Conservation (phyloP, 2,113 vertebrate genomes). For the Rafetus swinhoei region DNA sequence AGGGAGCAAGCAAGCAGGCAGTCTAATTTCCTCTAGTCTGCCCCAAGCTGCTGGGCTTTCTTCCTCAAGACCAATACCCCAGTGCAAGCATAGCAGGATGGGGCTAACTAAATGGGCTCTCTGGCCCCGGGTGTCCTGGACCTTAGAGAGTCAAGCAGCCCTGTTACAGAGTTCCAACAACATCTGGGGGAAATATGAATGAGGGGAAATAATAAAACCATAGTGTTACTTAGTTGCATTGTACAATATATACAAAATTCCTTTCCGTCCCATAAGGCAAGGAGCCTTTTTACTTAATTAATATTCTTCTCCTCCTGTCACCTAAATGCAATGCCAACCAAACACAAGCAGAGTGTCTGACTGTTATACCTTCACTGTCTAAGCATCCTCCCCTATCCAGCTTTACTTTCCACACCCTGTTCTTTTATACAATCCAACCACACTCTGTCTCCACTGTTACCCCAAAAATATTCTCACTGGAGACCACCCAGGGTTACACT, state of each 20-base stretch:
- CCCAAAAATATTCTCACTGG: too few species aligned
- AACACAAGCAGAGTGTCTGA: background rate
- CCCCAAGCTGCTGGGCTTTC: background rate
- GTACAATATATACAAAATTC: background rate
- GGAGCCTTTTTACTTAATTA: background rate
- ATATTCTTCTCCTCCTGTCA: background rate
- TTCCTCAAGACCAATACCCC: background rate
- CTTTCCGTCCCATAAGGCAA: background rate
- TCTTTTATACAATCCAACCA: background rate
- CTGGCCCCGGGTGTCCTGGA: too few species aligned
- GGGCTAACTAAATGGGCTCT: background rate
- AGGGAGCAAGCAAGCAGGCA: background rate
- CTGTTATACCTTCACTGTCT: background rate
- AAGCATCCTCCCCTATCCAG: background rate
- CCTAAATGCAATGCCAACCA: background rate
- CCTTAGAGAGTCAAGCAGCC: background rate
- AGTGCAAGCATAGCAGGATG: background rate
- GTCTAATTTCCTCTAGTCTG: background rate
- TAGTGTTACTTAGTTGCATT: background rate
- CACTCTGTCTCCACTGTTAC: too few species aligned
- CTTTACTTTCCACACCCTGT: background rate
- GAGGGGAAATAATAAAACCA: background rate
- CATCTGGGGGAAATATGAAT: fast-evolving
- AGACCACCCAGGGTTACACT: too few species aligned
- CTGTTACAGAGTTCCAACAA: background rate